These are phyloP conservation scores for Drosophila nasuta DNA, from an alignment of 1,140 invertebrate genomes.

Conservation along the genomic window DNA sequence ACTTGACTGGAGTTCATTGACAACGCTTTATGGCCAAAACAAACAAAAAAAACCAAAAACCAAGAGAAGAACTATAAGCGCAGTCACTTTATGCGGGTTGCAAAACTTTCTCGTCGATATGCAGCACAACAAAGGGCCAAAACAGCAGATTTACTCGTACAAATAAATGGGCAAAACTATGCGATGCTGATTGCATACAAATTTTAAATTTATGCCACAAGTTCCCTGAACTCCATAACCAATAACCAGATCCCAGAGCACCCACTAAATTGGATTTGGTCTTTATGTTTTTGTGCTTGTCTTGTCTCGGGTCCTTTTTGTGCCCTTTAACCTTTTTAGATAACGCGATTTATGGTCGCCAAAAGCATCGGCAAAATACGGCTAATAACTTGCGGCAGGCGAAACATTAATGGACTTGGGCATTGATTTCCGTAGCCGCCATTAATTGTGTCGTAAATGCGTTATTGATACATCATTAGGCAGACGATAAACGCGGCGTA, in stretches of 20 bases:
- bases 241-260: background rate
- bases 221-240: constrained; percentile 58
- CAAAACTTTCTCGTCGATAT: constrained; percentile 51
- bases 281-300: constrained; percentile 39
- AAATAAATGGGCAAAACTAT: constrained; percentile 55
- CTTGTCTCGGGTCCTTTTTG: background rate
- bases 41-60: background rate
- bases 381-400: constrained; percentile 38
- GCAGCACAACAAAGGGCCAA: constrained; percentile 44
- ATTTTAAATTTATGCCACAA: constrained; percentile 65
- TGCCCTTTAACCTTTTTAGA: constrained; percentile 25
- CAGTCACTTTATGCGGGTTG: constrained; percentile 60
- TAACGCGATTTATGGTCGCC: constrained; percentile 41
- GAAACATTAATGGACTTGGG: constrained; percentile 37
- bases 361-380: constrained; percentile 9
- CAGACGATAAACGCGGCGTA: constrained; percentile 66
- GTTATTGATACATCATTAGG: constrained; percentile 81
- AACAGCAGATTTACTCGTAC: constrained; percentile 47
- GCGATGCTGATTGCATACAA: constrained; percentile 45
- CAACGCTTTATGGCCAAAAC: constrained; percentile 33
- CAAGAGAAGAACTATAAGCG: constrained; percentile 3
- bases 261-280: constrained; percentile 20
- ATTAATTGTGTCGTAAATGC: constrained; percentile 77
- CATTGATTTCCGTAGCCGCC: constrained; percentile 63
- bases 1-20: constrained; percentile 57